Conservation (phyloP, 2,888 invertebrate species). For the Rotaria socialis region DNA sequence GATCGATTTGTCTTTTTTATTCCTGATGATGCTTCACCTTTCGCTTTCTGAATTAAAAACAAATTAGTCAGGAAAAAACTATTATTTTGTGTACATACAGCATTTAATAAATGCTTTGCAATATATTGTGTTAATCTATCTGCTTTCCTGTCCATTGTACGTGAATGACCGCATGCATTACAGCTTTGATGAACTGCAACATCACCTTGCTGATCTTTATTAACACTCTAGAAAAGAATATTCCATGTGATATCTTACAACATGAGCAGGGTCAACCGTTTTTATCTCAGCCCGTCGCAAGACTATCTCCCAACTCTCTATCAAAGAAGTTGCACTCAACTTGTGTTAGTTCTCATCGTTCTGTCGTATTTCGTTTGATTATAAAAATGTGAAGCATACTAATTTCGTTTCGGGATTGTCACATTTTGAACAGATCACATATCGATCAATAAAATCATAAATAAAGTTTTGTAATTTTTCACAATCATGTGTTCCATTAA, state of each 20-base stretch:
- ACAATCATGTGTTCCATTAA: conserved; percentile 97
- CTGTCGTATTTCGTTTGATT: too few species aligned
- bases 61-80: neutral
- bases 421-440: conserved; percentile 85
- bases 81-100: neutral
- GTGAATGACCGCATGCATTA: conserved; percentile 94
- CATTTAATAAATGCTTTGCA: conserved; percentile 90
- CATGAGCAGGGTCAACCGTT: too few species aligned
- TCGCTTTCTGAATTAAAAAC: neutral
- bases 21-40: neutral
- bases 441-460: conserved; percentile 87
- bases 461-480: conserved; percentile 88
- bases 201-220: conserved; percentile 60
- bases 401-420: conserved; percentile 93
- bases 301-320: too few species aligned
- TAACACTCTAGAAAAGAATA: neutral
- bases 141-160: conserved; percentile 65
- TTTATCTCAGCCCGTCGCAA: too few species aligned
- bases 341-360: too few species aligned
- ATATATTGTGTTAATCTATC: conserved; percentile 97
- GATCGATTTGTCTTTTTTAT: conserved; percentile 44
- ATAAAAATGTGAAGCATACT: neutral
- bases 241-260: too few species aligned
- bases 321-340: too few species aligned
- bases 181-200: conserved; percentile 85